These are phyloP conservation scores for Caerostris extrusa DNA, from an alignment of 1,140 invertebrate genomes.

Conservation along the genomic window DNA sequence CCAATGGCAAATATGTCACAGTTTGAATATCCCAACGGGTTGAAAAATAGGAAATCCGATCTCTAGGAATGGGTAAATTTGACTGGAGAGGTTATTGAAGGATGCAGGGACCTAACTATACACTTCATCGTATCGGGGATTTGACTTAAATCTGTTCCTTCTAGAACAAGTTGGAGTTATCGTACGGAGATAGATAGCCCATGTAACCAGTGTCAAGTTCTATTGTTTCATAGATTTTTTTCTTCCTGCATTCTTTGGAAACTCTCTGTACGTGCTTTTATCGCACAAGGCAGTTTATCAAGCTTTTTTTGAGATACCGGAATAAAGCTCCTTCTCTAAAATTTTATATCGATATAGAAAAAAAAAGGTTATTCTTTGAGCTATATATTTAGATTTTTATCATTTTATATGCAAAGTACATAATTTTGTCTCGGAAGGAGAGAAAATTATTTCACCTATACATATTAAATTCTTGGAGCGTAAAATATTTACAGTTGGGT, in stretches of 20 bases:
- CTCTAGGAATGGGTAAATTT: slow-evolving; percentile 11
- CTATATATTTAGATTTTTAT: background rate
- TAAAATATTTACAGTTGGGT: background rate
- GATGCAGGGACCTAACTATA: background rate
- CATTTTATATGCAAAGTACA: background rate
- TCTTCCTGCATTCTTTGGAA: background rate
- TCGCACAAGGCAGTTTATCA: slow-evolving; percentile 8
- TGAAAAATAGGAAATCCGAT: background rate
- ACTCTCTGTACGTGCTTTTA: slow-evolving; percentile 34
- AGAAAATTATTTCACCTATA: background rate
- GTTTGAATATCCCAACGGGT: background rate
- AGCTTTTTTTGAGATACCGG: background rate
- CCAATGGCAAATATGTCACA: slow-evolving; percentile 10
- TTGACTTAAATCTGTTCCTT: slow-evolving; percentile 23
- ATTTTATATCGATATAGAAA: background rate
- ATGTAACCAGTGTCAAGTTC: slow-evolving; percentile 46
- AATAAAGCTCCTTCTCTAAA: background rate
- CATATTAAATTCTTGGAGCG: background rate
- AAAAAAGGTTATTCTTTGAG: background rate
- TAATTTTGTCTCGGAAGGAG: background rate
- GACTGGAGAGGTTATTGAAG: slow-evolving; percentile 43
- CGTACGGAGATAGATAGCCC: slow-evolving; percentile 14
- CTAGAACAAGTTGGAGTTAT: background rate
- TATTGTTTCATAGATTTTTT: slow-evolving; percentile 52
- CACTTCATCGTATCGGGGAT: background rate